Base-by-base conservation (phyloP, 2,797 vertebrate genomes). In the Esox lucius region DNA sequence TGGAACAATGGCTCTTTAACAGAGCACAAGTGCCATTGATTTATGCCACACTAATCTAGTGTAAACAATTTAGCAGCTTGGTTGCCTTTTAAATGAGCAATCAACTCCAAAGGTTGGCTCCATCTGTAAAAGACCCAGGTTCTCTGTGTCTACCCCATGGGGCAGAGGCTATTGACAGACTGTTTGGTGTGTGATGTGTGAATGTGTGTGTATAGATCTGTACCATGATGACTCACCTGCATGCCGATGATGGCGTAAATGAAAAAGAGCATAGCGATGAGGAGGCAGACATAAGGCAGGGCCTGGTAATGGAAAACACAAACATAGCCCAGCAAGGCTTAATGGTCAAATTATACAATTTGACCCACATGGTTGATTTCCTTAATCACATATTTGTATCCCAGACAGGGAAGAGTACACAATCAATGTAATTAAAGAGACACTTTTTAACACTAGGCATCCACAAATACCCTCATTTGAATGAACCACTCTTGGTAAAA, bases 201-300 rank as follows among this genome's bases (percentile, higher is more conserved):
- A 1, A 28, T 66, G 64, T 4, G 62, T 65, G 28, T 22, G 65
- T 46, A 2, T 11, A 13, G 3, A 46, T 46, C 42, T 11, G 28
- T 33, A 16, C 42, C 4, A 17, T 17, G 26, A 31, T 42, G 24
- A 87, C 93, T 93, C 89, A 99, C 98, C 96, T 99, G 98, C 98
- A 99, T 99, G 75, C 98, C 98, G 1, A 99, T 98, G 86, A 99
- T 98, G 92, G 98, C 98, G 0, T 99, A 99, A 92, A 99, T 99
- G 92, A 99, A 99, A 92, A 99, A 99, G 62, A 99, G 93, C 98
- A 99, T 99, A 78, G 98, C 97, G 19, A 99, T 99, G 80, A 99
- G 97, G 62, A 99, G 96, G 84, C 97, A 99, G 84, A 99, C 97
- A 0, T 99, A 99, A 0, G 98, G 98, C 88, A 99, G 91, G 6